phyloP scores from a whole-genome alignment of 2,888 invertebrate genomes.

The Lamellibrachia satsuma region DNA sequence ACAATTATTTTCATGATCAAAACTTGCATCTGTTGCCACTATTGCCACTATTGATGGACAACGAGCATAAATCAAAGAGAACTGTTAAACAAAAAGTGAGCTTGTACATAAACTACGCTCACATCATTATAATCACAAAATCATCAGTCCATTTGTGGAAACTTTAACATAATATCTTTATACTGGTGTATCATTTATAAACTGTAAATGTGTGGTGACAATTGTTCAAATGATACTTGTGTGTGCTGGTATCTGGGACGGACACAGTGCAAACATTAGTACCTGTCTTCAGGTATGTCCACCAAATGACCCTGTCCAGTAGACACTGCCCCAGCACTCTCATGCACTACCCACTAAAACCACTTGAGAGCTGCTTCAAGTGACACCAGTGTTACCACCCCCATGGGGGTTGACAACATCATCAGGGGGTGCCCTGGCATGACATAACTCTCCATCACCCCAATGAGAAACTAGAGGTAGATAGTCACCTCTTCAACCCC shows the following conservation, averaged over 20 bases:
- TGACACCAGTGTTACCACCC: background rate
- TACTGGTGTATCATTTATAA: background rate
- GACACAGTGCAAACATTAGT: background rate
- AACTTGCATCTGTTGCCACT: background rate
- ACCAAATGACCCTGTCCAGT: background rate
- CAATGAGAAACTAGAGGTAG: background rate
- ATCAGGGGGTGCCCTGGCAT: background rate
- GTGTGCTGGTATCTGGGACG: background rate
- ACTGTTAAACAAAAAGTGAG: too few relatives aligned
- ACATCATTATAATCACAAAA: too few relatives aligned
- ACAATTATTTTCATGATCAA: background rate
- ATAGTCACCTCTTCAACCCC: background rate
- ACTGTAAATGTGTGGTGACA: background rate
- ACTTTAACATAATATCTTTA: too few relatives aligned
- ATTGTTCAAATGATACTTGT: background rate
- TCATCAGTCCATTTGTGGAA: too few relatives aligned
- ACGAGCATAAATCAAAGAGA: too few relatives aligned
- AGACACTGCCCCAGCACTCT: background rate
- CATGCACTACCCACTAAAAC: background rate
- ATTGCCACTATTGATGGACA: background rate
- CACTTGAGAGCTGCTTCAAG: slow-evolving; percentile 17
- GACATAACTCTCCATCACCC: background rate
- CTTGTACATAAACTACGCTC: too few relatives aligned
- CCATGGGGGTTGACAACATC: background rate
- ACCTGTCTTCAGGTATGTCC: background rate